Evolutionary conservation across 2,113 vertebrate species (phyloP).

Genomic region (Orientallactaga bullata): DNA sequence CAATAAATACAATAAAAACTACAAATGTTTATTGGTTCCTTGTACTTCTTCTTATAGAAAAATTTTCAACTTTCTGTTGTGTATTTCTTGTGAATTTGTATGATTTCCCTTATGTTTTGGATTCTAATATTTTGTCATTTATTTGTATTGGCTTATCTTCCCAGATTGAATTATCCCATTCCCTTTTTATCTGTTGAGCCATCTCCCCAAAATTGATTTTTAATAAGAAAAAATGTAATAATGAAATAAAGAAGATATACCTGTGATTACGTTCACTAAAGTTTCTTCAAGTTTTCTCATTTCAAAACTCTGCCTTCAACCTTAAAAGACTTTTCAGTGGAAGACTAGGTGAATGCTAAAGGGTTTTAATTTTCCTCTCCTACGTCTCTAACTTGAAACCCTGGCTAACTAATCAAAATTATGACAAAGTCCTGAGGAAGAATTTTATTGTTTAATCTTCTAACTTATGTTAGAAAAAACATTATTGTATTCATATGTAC

Average conservation of each 20-base stretch:
- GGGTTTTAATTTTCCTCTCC: neutral
- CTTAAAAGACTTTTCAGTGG: neutral
- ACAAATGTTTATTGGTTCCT: no score
- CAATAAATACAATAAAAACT: no score
- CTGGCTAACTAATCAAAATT: neutral
- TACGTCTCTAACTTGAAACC: conserved; percentile 40
- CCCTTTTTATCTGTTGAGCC: no score
- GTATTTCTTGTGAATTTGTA: no score
- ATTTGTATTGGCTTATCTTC: no score
- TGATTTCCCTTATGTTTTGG: no score
- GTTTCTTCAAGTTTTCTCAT: conserved; percentile 50
- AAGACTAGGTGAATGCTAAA: conserved; percentile 36
- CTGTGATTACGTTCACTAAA: conserved; percentile 29
- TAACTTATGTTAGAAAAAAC: conserved; percentile 37
- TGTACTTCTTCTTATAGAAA: no score
- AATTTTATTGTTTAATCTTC: conserved; percentile 37
- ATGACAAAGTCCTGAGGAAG: neutral
- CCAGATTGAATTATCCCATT: no score
- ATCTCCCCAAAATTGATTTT: conserved; percentile 17
- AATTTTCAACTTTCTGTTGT: no score
- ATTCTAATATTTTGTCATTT: no score
- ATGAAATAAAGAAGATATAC: conserved; percentile 39
- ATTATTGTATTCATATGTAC: conserved; percentile 55
- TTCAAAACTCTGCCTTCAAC: neutral
- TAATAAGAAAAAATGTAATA: conserved; percentile 32